phyloP scores from a whole-genome alignment of 37 sponge, comb jelly and placozoan genomes.

The Ephydatia muelleri region DNA sequence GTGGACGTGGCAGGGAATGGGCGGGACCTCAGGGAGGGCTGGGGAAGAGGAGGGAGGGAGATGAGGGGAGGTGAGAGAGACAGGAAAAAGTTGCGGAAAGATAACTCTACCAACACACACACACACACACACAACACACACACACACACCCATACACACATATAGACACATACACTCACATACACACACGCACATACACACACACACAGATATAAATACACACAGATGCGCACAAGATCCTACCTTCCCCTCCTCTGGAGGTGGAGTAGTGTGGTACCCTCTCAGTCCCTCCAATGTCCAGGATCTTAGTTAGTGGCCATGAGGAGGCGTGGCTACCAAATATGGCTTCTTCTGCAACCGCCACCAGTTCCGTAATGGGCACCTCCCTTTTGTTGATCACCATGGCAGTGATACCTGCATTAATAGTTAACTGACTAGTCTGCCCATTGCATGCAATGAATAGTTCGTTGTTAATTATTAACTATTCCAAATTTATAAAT shows the following conservation, averaged over 20 bases:
- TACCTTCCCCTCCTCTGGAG: not conserved
- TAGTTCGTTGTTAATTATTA: too few species aligned
- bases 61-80: not conserved
- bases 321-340: constrained; percentile 53
- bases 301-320: constrained; percentile 92
- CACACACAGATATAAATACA: too few species aligned
- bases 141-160: too few species aligned
- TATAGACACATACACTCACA: too few species aligned
- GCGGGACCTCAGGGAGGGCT: constrained; percentile 69
- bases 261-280: constrained; percentile 37
- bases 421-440: not conserved
- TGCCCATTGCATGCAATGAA: too few species aligned
- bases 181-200: too few species aligned
- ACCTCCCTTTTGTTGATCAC: constrained; percentile 29
- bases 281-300: constrained; percentile 81
- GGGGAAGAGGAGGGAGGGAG: not conserved
- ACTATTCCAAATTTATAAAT: too few species aligned
- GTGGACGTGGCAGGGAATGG: constrained; percentile 92
- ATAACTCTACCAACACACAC: too few species aligned
- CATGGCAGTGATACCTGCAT: constrained; percentile 54
- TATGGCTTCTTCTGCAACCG: constrained; percentile 57
- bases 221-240: not conserved
- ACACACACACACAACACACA: too few species aligned
- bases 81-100: not conserved
- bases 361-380: constrained; percentile 44